Evolutionary conservation across 2,797 vertebrate genomes (phyloP).

Genomic region (Bovichtus diacanthus): DNA sequence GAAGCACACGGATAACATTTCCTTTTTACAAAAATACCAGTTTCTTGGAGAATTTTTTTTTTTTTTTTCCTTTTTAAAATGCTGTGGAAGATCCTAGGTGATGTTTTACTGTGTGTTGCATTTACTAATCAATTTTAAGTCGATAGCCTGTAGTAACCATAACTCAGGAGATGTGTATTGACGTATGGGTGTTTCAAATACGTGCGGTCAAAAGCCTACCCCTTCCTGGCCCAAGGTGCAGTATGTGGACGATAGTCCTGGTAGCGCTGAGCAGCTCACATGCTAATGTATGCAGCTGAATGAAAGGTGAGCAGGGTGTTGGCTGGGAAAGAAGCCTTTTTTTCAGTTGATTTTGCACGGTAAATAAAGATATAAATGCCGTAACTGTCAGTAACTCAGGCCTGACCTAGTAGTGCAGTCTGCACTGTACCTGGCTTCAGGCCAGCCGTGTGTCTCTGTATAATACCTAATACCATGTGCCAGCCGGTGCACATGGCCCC

Average conservation of each 20-base stretch:
- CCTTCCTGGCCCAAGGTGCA: neutral
- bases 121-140: neutral
- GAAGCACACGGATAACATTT: neutral
- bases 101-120: neutral
- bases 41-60: neutral
- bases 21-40: neutral
- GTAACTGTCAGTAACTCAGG: conserved; percentile 41
- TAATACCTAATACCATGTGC: conserved; percentile 72
- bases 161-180: neutral
- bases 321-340: conserved; percentile 9
- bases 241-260: neutral
- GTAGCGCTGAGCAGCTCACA: conserved; percentile 9
- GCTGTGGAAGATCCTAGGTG: neutral
- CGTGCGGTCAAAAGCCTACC: neutral
- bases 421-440: conserved; percentile 52
- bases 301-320: conserved; percentile 19
- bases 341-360: conserved; percentile 32
- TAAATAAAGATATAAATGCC: conserved; percentile 37
- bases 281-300: conserved; percentile 1
- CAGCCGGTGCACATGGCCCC: conserved; percentile 72
- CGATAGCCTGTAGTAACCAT: neutral
- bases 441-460: conserved; percentile 62
- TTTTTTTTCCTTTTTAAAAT: neutral
- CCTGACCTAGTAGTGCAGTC: conserved; percentile 50
- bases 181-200: neutral